phyloP scores from a whole-genome alignment of 2,888 invertebrate genomes.

The Latrodectus elegans region DNA sequence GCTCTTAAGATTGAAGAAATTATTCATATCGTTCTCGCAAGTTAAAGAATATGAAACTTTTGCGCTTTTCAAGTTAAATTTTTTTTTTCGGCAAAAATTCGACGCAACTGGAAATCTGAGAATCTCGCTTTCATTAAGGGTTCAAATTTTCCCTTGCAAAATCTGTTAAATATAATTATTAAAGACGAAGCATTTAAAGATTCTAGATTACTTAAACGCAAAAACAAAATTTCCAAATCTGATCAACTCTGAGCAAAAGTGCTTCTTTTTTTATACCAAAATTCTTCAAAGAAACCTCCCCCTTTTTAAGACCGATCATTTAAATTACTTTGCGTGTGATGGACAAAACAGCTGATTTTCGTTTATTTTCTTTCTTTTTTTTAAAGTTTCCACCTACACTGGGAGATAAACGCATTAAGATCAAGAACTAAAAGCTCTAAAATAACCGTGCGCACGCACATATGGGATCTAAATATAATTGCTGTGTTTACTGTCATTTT shows the following conservation, averaged over 20 bases:
- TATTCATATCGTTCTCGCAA: too few species aligned
- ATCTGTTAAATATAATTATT: too few species aligned
- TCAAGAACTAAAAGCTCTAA: background rate
- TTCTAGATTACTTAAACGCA: too few species aligned
- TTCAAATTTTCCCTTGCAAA: too few species aligned
- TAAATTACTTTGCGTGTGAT: slow-evolving; percentile 20
- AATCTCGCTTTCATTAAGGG: too few species aligned
- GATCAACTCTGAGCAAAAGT: background rate
- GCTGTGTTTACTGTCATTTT: slow-evolving; percentile 35
- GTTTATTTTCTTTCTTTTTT: slow-evolving; percentile 10
- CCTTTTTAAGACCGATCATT: slow-evolving; percentile 40
- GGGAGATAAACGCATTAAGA: background rate
- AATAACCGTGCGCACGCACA: background rate
- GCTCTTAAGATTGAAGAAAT: too few species aligned
- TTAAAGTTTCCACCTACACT: slow-evolving; percentile 18
- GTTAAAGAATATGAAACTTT: too few species aligned
- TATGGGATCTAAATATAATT: slow-evolving; percentile 22
- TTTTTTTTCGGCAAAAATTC: too few species aligned
- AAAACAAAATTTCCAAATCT: too few species aligned
- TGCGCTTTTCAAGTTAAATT: too few species aligned
- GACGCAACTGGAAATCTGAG: too few species aligned
- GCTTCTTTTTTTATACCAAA: background rate
- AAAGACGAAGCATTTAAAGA: too few species aligned
- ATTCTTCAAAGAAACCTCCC: slow-evolving; percentile 9
- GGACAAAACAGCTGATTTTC: background rate